Evolutionary conservation across 2,888 invertebrate genomes (phyloP), one percentile per base, ranked within the genome.

Genomic region (Rhyacophila evoluta): DNA sequence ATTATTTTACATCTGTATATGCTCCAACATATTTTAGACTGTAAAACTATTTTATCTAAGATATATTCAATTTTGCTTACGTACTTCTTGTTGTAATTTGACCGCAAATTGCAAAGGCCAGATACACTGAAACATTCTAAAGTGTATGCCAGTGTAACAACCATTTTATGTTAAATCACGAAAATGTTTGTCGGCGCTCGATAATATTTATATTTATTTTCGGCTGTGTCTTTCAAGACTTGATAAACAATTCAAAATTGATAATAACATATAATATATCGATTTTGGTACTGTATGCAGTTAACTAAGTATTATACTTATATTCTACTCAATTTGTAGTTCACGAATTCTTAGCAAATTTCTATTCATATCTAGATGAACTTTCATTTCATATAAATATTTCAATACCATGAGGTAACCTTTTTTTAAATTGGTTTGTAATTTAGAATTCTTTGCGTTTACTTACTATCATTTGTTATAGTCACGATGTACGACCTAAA

Each of bases 161-260:
- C 2, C 55, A 36, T 71, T 71, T 37, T 36, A 71, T 71, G 71
- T 71, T 36, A 37, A 71, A 71, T 71, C 71, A 71, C 71, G 71
- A 71, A 71, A 71, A 36, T 27, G 71, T 71, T 71, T 71, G 71
- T 71, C 71, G 71, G 71, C 37, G 25, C 55, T 55, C 19, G 55
- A 19, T 55, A 55, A 25, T 55, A 55, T 19, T 19, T 4, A 19
- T 25, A 25, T 55, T 55, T 55, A 55, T 19, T 55, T 55, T 55
- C 55, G 55, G 55, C 55, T 8, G 55, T 19, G 55, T 55, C 25
- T 55, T 39, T 39, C 25, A 41, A 19, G 41, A 41, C 12, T 41
- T 41, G 41, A 41, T 19, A 41, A 15, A 6, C 55, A 55, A 55
- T 55, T 55, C 19, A 1, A 19, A 25, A 10, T 55, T 55, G 55